Evolutionary conservation across 1,140 invertebrate species (phyloP), one percentile per base, ranked within the genome.

Genomic region (Reticulitermes speratus): DNA sequence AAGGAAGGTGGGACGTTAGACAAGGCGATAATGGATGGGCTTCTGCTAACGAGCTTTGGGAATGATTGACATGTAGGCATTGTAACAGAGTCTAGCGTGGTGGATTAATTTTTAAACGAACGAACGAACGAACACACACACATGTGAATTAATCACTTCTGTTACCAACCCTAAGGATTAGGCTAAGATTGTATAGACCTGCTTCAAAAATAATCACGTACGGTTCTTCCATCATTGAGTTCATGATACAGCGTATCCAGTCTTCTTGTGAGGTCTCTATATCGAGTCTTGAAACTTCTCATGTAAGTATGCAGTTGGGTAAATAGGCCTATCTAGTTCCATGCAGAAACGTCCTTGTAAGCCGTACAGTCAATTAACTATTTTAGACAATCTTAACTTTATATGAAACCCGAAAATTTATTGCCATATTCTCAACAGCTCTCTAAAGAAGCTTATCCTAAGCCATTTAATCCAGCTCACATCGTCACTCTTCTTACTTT

Each of bases 21-120:
- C 65, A 75, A 30, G 65, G 65, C 65, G 65, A 75, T 75, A 75
- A 75, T 75, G 65, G 65, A 75, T 75, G 65, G 16, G 65, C 65
- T 75, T 75, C 65, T 2, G 65, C 65, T 75, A 75, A 75, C 65
- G 65, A 75, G 65, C 65, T 75, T 55, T 30, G 9, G 65, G n/a
- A 75, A 75, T 75, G 65, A 75, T 75, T 75, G 65, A 75, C 65
- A 75, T 9, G 65, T n/a, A 75, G 65, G 65, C 65, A 75, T 75
- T 75, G 65, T 75, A 75, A 75, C 16, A 30, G 3, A 12, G 59
- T 65, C 59, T n/a, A 75, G 30, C 25, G 25, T 30, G 9, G 11
- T 30, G 65, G 65, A 75, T 75, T 30, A 75, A 75, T 75, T 75
- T 75, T 75, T 75, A 75, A 75, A 30, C n/a, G 65, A 65, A 65